Conservation (phyloP, 92 coral and sea anemone genomes). For the Muricea muricata region DNA sequence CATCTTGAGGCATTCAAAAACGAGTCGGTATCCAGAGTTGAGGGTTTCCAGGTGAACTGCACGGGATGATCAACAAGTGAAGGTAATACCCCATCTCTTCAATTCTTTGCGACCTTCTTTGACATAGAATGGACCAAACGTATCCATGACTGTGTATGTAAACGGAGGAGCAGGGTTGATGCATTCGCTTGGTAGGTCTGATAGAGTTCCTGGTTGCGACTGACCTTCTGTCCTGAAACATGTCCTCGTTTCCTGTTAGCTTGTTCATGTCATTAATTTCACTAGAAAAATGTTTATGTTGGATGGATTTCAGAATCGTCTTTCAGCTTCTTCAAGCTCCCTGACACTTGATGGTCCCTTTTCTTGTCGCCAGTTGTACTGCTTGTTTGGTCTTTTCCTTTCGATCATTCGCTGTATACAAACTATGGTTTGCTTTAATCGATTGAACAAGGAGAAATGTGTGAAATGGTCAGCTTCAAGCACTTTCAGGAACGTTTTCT, state of each 20-base stretch:
- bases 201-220: conserved; percentile 25
- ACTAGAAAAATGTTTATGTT: conserved; percentile 24
- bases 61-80: conserved; percentile 52
- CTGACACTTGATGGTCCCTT: conserved; percentile 34
- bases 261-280: conserved; percentile 19
- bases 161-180: conserved; percentile 19
- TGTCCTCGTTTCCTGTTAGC: conserved; percentile 38
- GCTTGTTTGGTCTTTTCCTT: conserved; percentile 14
- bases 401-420: conserved; percentile 49
- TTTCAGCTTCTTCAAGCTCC: conserved; percentile 52
- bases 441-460: conserved; percentile 34
- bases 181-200: conserved; percentile 30
- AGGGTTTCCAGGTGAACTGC: conserved; percentile 47
- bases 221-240: conserved; percentile 25
- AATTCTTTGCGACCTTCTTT: conserved; percentile 57
- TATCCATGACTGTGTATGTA: conserved; percentile 22
- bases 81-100: conserved; percentile 57
- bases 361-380: conserved; percentile 47
- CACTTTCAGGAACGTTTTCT: neutral
- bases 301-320: conserved; percentile 42
- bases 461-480: conserved; percentile 5
- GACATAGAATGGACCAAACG: conserved; percentile 23
- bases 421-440: conserved; percentile 47
- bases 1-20: conserved; percentile 31
- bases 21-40: conserved; percentile 27